phyloP scores from a whole-genome alignment of 2,113 vertebrate species.

The Calypte anna region DNA sequence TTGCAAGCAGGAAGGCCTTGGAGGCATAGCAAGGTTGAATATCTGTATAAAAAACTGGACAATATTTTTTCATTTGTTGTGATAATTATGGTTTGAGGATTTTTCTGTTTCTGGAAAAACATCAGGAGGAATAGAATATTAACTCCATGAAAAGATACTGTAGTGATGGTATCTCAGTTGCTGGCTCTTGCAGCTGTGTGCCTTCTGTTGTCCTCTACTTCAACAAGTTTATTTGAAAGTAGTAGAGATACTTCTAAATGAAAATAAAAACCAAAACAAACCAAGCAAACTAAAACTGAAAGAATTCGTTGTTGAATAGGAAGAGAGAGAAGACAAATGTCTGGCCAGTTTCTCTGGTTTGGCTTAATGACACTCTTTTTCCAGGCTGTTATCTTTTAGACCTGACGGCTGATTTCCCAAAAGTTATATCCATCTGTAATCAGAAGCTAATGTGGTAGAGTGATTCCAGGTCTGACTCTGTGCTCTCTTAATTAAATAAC shows the following conservation, averaged over 20 bases:
- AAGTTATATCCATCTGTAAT: not conserved
- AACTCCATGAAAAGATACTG: not conserved
- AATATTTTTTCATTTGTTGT: not conserved
- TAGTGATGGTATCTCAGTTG: not conserved
- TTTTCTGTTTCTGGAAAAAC: not conserved
- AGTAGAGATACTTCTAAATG: not conserved
- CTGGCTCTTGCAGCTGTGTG: not conserved
- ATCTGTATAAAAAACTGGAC: not conserved
- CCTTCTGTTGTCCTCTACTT: not conserved
- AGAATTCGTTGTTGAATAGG: not conserved
- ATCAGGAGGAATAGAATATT: not conserved
- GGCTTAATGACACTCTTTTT: not conserved
- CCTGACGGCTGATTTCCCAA: not conserved
- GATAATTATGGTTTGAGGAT: not conserved
- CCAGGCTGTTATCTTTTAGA: not conserved
- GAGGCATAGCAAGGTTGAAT: not conserved
- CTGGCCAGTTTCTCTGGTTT: not conserved
- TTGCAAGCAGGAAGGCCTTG: not conserved
- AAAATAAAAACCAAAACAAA: not conserved
- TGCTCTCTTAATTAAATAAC: constrained; percentile 19
- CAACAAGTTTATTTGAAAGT: not conserved
- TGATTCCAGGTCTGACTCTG: constrained; percentile 3
- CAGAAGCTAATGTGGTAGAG: not conserved
- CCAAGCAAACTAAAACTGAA: not conserved
- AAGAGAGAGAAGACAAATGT: not conserved